Base-by-base conservation (phyloP, 2,113 vertebrate genomes). In the cattle (Bos taurus) region DNA sequence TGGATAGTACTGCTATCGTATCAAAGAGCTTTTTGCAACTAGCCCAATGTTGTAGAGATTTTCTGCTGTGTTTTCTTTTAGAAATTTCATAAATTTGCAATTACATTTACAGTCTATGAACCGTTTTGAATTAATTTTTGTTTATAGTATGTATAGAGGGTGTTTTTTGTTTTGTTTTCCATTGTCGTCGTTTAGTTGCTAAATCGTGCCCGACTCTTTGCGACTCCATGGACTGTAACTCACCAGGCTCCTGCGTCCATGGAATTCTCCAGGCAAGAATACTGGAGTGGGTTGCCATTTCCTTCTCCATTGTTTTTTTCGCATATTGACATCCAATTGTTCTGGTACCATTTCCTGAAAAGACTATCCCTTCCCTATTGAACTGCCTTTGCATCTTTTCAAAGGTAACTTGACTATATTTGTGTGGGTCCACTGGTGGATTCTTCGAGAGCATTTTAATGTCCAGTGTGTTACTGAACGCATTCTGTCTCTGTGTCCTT, bases 121-220 rank as follows among this genome's bases (percentile, higher is more conserved):
- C 9, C 26, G 23, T 92, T 90, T 87, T 57, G 46, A 95, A 77
- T 74, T 43, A 48, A 74, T 36, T 80, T n/a, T 87, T 95, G 12
- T 40, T 4, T 62, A 8, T 40, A 43, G 7, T 60, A 9, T 90
- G 7, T 46, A 16, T 60, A 50, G 7, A 36, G 21, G 5, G 11
- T 59, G 2, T 7, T 2, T 9, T 83, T 19, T 87, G 67, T 11
- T 16, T 30, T 43, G 17, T 14, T 23, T 82, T 15, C 26, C 57
- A 26, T 59, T 2, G 0, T 26, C 0, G 0, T 59, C 25, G 0
- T 26, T 26, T 59, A 59, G 57, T 59, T 4, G 10, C 57, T 59
- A 59, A 59, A 26, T 57, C 10, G 25, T 59, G 25, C 10, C 25
- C 4, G 57, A 59, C 25, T 59, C 57, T 59, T 59, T 26, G 57